A percentile compares a stretch with the other conserved stretches of the same genome.
phyloP scores from a whole-genome alignment of 1,140 invertebrate genomes.

The Lordiphosa clarofinis region DNA sequence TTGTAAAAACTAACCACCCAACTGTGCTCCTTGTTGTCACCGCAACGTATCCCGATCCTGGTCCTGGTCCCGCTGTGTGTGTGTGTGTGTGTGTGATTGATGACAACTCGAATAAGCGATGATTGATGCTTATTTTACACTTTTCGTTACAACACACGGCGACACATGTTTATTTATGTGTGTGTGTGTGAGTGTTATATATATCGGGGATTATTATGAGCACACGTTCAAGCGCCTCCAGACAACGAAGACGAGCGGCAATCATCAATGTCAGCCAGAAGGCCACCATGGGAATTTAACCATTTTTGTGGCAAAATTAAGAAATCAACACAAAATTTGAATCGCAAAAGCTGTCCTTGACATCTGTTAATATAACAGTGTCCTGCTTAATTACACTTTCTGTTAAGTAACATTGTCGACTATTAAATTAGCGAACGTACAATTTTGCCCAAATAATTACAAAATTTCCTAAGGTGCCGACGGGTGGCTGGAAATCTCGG shows the following conservation, averaged over 20 bases:
- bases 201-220: constrained; percentile 63
- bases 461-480: too few species aligned
- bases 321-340: neutral
- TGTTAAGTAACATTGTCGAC: too few species aligned
- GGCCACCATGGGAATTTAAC: neutral
- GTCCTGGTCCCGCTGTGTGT: constrained; percentile 23
- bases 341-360: neutral
- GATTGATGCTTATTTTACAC: constrained; percentile 79
- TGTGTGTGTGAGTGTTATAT: constrained; percentile 23
- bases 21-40: constrained; percentile 38
- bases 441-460: too few species aligned
- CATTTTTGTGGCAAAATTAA: neutral
- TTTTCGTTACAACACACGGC: constrained; percentile 73
- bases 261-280: constrained; percentile 65
- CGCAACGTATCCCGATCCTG: constrained; percentile 33
- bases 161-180: constrained; percentile 67
- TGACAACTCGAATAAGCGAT: constrained; percentile 79
- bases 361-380: too few species aligned
- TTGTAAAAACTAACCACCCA: constrained; percentile 47
- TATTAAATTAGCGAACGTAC: too few species aligned
- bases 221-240: constrained; percentile 71
- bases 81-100: constrained; percentile 71
- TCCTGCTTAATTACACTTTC: too few species aligned
- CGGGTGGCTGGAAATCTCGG: constrained; percentile 26
- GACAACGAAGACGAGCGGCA: constrained; percentile 39